A percentile compares a stretch with the other conserved stretches of the same genome.
Evolutionary conservation across 2,888 invertebrate genomes (phyloP).

Genomic region (Panzeria rudis): DNA sequence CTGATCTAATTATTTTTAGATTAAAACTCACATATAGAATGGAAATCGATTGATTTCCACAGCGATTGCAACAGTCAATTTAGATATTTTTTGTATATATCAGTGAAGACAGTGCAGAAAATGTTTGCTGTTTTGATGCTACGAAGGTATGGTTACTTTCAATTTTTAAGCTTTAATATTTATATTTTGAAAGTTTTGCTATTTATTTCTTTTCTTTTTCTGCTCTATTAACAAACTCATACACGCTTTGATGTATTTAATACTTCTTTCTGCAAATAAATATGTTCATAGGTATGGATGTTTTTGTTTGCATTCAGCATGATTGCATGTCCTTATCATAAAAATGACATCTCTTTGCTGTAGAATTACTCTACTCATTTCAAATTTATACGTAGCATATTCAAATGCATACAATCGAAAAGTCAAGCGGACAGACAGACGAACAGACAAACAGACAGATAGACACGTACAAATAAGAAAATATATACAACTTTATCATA

Average conservation of each 20-base stretch:
- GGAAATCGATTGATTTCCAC: too few relatives aligned
- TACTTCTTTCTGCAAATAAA: slow-evolving; percentile 24
- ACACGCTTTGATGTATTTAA: slow-evolving; percentile 48
- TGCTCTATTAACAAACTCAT: slow-evolving; percentile 54
- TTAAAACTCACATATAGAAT: too few relatives aligned
- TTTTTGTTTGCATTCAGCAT: slow-evolving; percentile 55
- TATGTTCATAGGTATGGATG: background rate
- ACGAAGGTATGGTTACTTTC: background rate
- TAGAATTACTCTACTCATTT: slow-evolving; percentile 37
- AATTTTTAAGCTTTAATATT: too few relatives aligned
- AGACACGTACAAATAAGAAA: slow-evolving; percentile 8
- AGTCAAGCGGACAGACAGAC: slow-evolving; percentile 1
- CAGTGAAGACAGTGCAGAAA: too few relatives aligned
- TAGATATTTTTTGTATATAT: too few relatives aligned
- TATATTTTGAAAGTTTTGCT: background rate
- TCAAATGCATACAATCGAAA: slow-evolving; percentile 15
- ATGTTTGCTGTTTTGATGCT: too few relatives aligned
- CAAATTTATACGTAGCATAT: slow-evolving; percentile 29
- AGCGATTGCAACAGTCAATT: too few relatives aligned
- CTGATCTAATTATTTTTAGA: too few relatives aligned
- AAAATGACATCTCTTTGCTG: slow-evolving; percentile 69
- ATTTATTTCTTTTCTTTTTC: background rate
- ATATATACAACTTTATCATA: background rate
- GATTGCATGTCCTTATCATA: slow-evolving; percentile 70
- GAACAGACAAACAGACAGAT: slow-evolving; percentile 2